Percentiles rank a stretch among this genome's conserved stretches.
These are phyloP conservation scores for Aradus depressus DNA, from an alignment of 2,888 invertebrate species.

Conservation along the genomic window DNA sequence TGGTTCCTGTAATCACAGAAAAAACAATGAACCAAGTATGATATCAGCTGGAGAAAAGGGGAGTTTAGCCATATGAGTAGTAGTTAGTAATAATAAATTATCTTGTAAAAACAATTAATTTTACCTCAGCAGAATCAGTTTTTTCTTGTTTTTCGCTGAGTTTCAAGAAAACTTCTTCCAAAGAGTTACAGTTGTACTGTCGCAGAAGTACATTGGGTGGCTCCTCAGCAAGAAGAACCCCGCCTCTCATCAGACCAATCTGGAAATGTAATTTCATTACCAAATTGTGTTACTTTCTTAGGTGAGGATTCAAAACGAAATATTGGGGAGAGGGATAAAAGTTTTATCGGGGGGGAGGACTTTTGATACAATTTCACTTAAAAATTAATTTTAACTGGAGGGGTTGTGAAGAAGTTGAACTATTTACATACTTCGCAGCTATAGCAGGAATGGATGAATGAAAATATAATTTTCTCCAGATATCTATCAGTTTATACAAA, in stretches of 20 bases:
- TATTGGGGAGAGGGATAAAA: neutral
- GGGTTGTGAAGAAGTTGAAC: too few relatives aligned
- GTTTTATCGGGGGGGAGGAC: too few relatives aligned
- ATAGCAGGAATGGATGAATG: too few relatives aligned
- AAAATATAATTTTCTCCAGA: neutral
- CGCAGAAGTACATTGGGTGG: constrained; percentile 37
- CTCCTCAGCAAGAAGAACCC: constrained; percentile 41
- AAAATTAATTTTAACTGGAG: too few relatives aligned
- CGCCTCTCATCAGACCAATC: constrained; percentile 45
- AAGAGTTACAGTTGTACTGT: constrained; percentile 32
- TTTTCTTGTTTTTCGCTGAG: constrained; percentile 42
- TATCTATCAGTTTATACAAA: neutral
- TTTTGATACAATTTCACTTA: too few relatives aligned
- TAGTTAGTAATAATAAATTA: neutral
- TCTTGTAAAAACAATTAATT: neutral
- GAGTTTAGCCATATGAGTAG: too few relatives aligned
- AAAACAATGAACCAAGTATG: neutral
- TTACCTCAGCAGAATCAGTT: constrained; percentile 1
- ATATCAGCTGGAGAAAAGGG: too few relatives aligned
- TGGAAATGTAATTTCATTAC: too few relatives aligned
- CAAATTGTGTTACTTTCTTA: too few relatives aligned
- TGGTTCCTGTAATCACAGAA: neutral
- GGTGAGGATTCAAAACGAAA: neutral
- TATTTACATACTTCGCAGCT: too few relatives aligned
- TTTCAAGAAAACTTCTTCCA: constrained; percentile 43